A percentile compares a stretch with the other conserved stretches of the same genome.
These are phyloP conservation scores for Premnoplex brunnescens DNA, from an alignment of 2,797 vertebrate genomes.

Conservation along the genomic window DNA sequence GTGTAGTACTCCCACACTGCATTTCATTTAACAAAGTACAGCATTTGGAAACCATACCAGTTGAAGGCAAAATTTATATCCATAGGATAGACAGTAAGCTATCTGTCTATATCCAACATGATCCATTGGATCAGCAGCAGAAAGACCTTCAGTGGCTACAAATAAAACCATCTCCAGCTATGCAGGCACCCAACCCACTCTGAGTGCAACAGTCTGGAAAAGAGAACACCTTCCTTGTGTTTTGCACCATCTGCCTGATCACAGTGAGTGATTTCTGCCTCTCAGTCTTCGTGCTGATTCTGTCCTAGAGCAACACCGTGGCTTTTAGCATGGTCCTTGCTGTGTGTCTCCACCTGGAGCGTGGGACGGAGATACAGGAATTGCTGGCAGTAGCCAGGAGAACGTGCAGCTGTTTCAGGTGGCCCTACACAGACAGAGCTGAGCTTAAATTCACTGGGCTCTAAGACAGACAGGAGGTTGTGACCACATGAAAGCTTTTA, in stretches of 20 bases:
- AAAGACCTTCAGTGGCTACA: not conserved
- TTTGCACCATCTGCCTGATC: not conserved
- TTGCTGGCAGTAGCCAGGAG: not conserved
- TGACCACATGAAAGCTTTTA: not conserved
- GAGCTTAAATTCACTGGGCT: not conserved
- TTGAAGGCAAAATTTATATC: not conserved
- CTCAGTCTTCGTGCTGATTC: not conserved
- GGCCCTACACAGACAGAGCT: not conserved
- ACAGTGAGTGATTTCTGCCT: not conserved
- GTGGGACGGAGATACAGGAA: not conserved
- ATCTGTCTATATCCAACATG: not conserved
- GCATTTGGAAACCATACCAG: not conserved
- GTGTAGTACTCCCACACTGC: slow-evolving; percentile 19
- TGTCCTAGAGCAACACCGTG: not conserved
- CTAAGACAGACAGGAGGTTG: not conserved
- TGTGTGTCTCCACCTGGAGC: not conserved
- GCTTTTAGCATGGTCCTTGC: not conserved
- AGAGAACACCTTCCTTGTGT: not conserved
- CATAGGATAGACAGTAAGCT: not conserved
- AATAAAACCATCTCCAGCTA: not conserved
- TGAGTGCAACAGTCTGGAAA: not conserved
- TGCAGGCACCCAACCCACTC: not conserved
- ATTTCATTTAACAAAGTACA: not conserved
- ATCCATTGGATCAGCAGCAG: not conserved
- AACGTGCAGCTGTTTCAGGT: not conserved